Conservation (phyloP, 2,113 vertebrate genomes). For the Piaya cayana region DNA sequence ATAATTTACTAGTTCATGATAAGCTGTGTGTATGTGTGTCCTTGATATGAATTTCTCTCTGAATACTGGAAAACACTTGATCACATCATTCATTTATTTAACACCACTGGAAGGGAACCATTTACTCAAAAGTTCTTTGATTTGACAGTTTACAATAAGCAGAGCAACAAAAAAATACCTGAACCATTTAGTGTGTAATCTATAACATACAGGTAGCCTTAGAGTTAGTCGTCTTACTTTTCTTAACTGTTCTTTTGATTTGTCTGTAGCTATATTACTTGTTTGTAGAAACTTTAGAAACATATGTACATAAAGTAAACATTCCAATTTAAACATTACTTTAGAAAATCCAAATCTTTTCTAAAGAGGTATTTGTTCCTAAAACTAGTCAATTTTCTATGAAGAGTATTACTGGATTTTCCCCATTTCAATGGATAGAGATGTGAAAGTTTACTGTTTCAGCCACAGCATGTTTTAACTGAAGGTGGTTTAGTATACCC, state of each 20-base stretch:
- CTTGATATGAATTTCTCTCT: neutral
- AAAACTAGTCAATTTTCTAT: neutral
- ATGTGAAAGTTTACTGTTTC: neutral
- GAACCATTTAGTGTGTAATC: neutral
- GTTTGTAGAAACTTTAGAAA: neutral
- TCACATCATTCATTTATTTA: neutral
- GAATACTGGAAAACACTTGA: neutral
- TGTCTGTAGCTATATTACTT: neutral
- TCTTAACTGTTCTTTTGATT: neutral
- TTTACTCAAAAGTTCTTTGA: neutral
- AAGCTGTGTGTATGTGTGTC: neutral
- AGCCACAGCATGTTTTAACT: neutral
- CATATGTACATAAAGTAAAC: neutral
- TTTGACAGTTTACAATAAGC: neutral
- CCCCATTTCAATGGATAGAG: neutral
- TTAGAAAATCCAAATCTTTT: neutral
- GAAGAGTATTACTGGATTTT: neutral
- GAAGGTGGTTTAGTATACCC: neutral
- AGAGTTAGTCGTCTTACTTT: neutral
- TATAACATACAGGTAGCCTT: neutral
- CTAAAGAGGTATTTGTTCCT: neutral
- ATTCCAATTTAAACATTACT: neutral
- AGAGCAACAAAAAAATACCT: neutral
- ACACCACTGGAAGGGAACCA: neutral
- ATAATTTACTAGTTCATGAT: neutral